Evolutionary conservation across 2,797 vertebrate species (phyloP).

Genomic region (Euphonia xanthogaster): DNA sequence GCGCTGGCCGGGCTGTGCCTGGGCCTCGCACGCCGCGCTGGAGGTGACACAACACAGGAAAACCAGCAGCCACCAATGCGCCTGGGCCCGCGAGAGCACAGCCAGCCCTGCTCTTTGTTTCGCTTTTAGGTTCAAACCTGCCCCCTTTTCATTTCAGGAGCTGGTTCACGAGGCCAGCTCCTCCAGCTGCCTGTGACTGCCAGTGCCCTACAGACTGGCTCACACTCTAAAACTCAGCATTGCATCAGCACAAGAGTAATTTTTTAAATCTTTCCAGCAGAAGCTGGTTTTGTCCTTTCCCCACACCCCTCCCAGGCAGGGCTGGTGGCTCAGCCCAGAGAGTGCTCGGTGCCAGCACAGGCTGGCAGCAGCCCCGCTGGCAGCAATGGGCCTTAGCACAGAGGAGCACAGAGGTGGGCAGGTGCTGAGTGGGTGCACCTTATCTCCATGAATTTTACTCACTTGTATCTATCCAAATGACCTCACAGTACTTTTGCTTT

Average conservation of each 20-base stretch:
- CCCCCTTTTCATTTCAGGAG: not conserved
- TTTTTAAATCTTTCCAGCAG: not conserved
- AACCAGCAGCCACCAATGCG: not conserved
- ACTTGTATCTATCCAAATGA: not conserved
- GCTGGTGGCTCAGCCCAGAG: not conserved
- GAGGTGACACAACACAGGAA: not conserved
- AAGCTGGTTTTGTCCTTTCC: not conserved
- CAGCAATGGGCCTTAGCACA: not conserved
- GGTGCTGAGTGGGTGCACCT: not conserved
- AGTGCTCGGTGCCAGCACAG: not conserved
- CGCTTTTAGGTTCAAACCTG: not conserved
- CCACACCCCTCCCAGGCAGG: not conserved
- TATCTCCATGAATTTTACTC: not conserved
- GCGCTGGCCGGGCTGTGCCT: accelerated
- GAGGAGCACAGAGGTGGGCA: not conserved
- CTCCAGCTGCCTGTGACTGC: not conserved
- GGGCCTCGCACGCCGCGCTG: accelerated
- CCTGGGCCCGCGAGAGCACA: accelerated
- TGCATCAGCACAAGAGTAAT: not conserved
- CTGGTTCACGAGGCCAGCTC: not conserved
- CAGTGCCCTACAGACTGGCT: not conserved
- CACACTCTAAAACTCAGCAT: not conserved
- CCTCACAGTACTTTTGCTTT: not conserved
- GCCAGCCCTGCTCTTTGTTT: not conserved
- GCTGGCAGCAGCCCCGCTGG: not conserved